Evolutionary conservation across 2,888 invertebrate genomes (phyloP).

Genomic region (Metopia argyrocephala): DNA sequence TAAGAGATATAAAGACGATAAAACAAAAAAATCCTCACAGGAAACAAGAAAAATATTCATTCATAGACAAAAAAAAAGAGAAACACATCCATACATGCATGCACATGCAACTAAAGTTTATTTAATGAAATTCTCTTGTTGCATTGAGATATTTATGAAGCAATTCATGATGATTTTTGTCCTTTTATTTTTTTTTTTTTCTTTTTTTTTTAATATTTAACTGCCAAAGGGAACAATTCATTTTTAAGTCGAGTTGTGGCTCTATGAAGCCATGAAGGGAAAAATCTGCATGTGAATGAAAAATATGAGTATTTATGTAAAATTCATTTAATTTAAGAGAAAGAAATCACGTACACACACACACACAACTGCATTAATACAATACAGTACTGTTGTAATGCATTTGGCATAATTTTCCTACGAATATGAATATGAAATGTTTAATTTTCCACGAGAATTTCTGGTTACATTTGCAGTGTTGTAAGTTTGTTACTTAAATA

Average conservation of each 20-base stretch:
- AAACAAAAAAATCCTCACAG: not conserved
- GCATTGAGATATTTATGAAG: slow-evolving; percentile 54
- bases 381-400: not conserved
- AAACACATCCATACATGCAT: not conserved
- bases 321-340: slow-evolving; percentile 52
- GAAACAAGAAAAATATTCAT: not conserved
- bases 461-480: slow-evolving; percentile 26
- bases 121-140: slow-evolving; percentile 61
- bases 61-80: not conserved
- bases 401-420: slow-evolving; percentile 53
- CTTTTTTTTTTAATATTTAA: not conserved
- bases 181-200: not conserved
- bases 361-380: slow-evolving; percentile 27
- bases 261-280: slow-evolving; percentile 36
- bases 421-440: slow-evolving; percentile 55
- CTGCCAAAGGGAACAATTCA: slow-evolving; percentile 4
- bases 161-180: slow-evolving; percentile 28
- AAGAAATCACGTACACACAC: not conserved
- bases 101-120: slow-evolving; percentile 22
- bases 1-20: slow-evolving; percentile 39
- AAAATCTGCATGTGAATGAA: slow-evolving; percentile 41
- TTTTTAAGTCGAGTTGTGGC: not conserved
- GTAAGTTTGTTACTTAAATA: too few species aligned
- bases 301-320: slow-evolving; percentile 38
- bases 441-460: slow-evolving; percentile 46